Evolutionary conservation across 1,140 invertebrate species (phyloP).

Genomic region (Cydia pomonella): DNA sequence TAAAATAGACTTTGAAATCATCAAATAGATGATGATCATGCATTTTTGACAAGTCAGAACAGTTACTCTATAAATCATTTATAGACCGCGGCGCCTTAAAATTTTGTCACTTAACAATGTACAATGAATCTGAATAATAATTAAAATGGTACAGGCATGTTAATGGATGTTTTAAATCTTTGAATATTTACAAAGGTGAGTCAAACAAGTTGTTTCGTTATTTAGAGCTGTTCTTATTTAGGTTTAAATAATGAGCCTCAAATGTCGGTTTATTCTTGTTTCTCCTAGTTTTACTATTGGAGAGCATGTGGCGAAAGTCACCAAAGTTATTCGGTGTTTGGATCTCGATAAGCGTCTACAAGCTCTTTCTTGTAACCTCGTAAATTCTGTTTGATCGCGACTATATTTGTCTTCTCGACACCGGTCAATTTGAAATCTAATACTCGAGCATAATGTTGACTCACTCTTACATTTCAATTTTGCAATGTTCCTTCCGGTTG

Average conservation of each 20-base stretch:
- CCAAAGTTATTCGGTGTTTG: conserved; percentile 49
- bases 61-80: conserved; percentile 70
- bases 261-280: conserved; percentile 11
- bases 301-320: conserved; percentile 47
- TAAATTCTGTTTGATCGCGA: conserved; percentile 54
- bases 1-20: conserved; percentile 39
- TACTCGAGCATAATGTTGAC: conserved; percentile 57
- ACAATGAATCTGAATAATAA: conserved; percentile 59
- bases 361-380: conserved; percentile 52
- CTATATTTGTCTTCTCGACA: conserved; percentile 52
- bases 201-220: conserved; percentile 1
- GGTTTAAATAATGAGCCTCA: not conserved
- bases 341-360: conserved; percentile 51
- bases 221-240: not conserved
- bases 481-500: conserved; percentile 39
- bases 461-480: conserved; percentile 51
- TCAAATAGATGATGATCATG: conserved; percentile 50
- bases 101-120: conserved; percentile 60
- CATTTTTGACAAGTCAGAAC: conserved; percentile 57
- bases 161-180: conserved; percentile 44
- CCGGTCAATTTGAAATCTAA: conserved; percentile 60
- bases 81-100: conserved; percentile 58
- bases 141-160: conserved; percentile 47
- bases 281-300: conserved; percentile 33
- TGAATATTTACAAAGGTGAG: conserved; percentile 45